phyloP scores from a whole-genome alignment of 2,888 invertebrate genomes.

The Azorinus chamasolen region DNA sequence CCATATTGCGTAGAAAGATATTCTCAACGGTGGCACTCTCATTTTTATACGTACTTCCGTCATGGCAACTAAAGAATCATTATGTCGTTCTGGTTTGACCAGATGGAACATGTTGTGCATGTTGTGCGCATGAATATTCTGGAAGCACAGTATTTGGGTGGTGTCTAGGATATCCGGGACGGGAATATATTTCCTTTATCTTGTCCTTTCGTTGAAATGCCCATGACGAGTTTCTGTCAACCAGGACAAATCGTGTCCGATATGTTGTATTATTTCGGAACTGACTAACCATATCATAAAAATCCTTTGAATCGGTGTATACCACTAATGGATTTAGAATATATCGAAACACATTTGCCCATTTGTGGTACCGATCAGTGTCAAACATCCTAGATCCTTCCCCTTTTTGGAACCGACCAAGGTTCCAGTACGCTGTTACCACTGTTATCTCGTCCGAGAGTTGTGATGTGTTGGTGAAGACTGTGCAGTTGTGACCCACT shows the following conservation, averaged over 20 bases:
- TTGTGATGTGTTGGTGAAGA: no score
- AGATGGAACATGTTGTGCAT: constrained; percentile 60
- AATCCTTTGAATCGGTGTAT: constrained; percentile 65
- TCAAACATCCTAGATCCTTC: constrained; percentile 14
- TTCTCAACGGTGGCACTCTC: constrained; percentile 1
- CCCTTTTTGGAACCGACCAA: constrained; percentile 68
- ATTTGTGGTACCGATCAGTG: constrained; percentile 47
- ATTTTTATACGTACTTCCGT: constrained; percentile 9
- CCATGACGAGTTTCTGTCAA: constrained; percentile 61
- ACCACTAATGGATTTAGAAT: constrained; percentile 66
- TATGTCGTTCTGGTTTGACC: constrained; percentile 8
- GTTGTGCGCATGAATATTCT: constrained; percentile 70
- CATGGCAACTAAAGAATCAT: constrained; percentile 43
- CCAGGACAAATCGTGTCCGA: constrained; percentile 49
- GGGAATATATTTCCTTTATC: constrained; percentile 55
- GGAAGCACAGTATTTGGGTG: constrained; percentile 73
- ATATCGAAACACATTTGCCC: constrained; percentile 48
- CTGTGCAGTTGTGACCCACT: no score
- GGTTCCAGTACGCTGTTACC: constrained; percentile 72
- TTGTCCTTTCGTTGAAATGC: constrained; percentile 58
- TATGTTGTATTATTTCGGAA: constrained; percentile 30
- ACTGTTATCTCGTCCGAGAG: constrained; percentile 64
- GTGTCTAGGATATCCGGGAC: constrained; percentile 68
- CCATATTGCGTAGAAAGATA: constrained; percentile 57
- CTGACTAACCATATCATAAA: constrained; percentile 34